Base-by-base conservation (phyloP, 2,888 invertebrate genomes). In the Phalangium opilio region DNA sequence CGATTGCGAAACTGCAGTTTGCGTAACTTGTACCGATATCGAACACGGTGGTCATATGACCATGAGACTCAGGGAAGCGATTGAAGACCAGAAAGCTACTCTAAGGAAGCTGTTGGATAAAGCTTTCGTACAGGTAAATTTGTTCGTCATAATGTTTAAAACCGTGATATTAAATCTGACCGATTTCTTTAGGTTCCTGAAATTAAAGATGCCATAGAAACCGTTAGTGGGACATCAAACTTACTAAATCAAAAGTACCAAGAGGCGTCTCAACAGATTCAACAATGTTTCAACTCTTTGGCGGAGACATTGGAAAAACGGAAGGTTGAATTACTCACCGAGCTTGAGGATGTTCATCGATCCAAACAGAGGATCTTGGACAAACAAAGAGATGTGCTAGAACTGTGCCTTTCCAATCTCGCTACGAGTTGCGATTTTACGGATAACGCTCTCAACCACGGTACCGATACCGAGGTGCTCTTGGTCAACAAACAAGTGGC, bases 1-100 rank as follows among this genome's bases (percentile, higher is more conserved):
- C 11, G 65, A 67, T 43, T 71, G 71, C 58, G 71, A 71, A 58
- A 70, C 70, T 1, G 70, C 70, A 1, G 64, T 70, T 34, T 71
- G 71, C 54, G 62, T 64, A 50, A 64, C 64, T 45, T 71, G 71
- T 54, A 70, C 70, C 1, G 65, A 65, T 49, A 65, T 68, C 7
- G 70, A 69, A 50, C 70, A 70, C 57, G 62, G 64, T 17, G 63
- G 65, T n/a, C 70, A 71, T 57, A 58, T 59, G 38, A 67, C 65
- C 3, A 59, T 67, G 36, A 59, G 66, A 21, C 60, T 69, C 32
- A 57, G 61, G 41, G 70, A 70, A 47, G 70, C 70, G 20, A 65
- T 69, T 12, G 59, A 62, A 41, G 69, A 69, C 49, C 69, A 70
- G 56, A 57, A 55, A 34, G 53, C 48, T 7, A 53, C 57, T 4